Evolutionary conservation across 1,140 invertebrate genomes (phyloP).

Genomic region (Heliconius eleuchia): DNA sequence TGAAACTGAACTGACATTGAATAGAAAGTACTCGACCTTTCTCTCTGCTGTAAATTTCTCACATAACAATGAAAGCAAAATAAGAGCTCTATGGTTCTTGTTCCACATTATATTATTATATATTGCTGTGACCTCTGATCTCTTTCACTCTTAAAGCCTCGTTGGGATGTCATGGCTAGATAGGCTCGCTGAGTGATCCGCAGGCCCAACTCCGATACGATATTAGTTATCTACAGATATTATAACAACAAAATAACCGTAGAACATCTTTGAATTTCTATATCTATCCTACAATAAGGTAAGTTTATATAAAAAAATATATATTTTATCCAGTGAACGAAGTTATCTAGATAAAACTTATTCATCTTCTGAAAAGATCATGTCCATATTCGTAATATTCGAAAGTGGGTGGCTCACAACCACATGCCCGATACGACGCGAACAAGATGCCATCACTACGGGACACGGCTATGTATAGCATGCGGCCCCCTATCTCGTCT

Average conservation of each 20-base stretch:
- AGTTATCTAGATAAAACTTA: background rate
- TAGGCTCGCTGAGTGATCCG: too few relatives aligned
- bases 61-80: background rate
- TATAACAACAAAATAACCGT: too few relatives aligned
- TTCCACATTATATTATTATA: background rate
- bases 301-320: background rate
- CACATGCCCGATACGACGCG: background rate
- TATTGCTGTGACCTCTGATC: background rate
- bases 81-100: background rate
- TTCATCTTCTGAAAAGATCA: background rate
- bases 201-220: too few relatives aligned
- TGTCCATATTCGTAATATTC: background rate
- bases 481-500: slow-evolving; percentile 18
- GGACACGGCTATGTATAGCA: slow-evolving; percentile 20
- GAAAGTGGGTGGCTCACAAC: background rate
- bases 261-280: too few relatives aligned
- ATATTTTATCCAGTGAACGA: background rate
- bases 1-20: background rate
- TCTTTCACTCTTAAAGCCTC: background rate
- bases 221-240: too few relatives aligned
- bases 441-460: slow-evolving; percentile 9
- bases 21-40: background rate
- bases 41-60: background rate
- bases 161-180: background rate
- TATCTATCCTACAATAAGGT: too few relatives aligned